These are phyloP conservation scores for Betta splendens DNA, from an alignment of 2,797 vertebrate genomes.

Conservation along the genomic window DNA sequence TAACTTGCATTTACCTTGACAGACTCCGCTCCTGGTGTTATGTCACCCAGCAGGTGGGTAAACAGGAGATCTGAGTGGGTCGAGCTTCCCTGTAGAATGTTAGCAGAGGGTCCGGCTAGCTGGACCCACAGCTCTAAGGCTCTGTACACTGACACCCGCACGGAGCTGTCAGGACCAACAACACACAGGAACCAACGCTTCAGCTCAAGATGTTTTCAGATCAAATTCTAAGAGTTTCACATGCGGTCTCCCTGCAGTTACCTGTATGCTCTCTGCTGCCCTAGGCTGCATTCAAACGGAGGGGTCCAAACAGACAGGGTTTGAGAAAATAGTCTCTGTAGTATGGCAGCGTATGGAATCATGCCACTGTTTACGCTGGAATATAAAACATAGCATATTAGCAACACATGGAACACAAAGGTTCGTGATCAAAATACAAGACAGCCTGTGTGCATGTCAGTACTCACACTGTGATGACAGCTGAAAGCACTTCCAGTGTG, in stretches of 20 bases:
- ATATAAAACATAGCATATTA: slow-evolving; percentile 17
- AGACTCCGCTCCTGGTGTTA: slow-evolving; percentile 83
- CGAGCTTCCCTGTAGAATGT: slow-evolving; percentile 84
- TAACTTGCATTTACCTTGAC: slow-evolving; percentile 80
- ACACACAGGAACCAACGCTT: not conserved
- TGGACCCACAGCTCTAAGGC: slow-evolving; percentile 87
- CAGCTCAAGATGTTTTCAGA: no score
- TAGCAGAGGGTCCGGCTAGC: slow-evolving; percentile 81
- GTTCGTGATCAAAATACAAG: not conserved
- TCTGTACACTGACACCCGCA: slow-evolving; percentile 84
- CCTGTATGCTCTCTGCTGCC: slow-evolving; percentile 90
- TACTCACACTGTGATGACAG: slow-evolving; percentile 84
- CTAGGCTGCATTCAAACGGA: slow-evolving; percentile 73
- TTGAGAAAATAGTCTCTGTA: slow-evolving; percentile 88
- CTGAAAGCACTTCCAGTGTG: slow-evolving; percentile 85
- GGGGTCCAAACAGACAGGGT: slow-evolving; percentile 85
- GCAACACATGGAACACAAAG: not conserved
- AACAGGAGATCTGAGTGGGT: slow-evolving; percentile 86
- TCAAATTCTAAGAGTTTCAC: no score
- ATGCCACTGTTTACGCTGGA: slow-evolving; percentile 72
- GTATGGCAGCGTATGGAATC: slow-evolving; percentile 82
- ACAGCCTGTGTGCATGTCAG: not conserved
- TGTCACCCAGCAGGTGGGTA: slow-evolving; percentile 85
- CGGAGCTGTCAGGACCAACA: slow-evolving; percentile 65
- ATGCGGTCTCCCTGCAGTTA: slow-evolving; percentile 59